Percentiles rank a stretch among this genome's conserved stretches.
Evolutionary conservation across 2,888 invertebrate genomes (phyloP).

Genomic region (Brenthis hecate): DNA sequence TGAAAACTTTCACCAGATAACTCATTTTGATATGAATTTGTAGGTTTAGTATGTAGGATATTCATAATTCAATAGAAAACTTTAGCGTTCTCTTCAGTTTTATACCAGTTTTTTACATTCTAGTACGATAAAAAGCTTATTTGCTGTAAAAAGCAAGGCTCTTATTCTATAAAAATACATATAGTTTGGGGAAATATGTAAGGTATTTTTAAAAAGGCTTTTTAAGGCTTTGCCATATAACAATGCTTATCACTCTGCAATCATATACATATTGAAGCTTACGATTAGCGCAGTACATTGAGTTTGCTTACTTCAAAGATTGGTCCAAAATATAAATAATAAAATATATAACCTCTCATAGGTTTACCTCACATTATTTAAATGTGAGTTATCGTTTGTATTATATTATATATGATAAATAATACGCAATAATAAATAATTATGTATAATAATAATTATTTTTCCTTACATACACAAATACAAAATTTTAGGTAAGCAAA

Average conservation of each 20-base stretch:
- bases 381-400: not conserved
- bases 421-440: too few relatives aligned
- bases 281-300: not conserved
- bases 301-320: constrained; percentile 20
- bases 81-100: not conserved
- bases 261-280: constrained; percentile 13
- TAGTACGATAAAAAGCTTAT: constrained; percentile 6
- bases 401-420: not conserved
- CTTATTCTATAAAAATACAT: not conserved
- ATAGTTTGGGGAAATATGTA: constrained; percentile 1
- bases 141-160: not conserved
- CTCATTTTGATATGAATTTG: not conserved
- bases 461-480: not conserved
- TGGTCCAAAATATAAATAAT: constrained; percentile 1
- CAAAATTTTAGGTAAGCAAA: constrained; percentile 15
- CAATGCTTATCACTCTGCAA: constrained; percentile 25
- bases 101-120: not conserved
- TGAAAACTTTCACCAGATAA: not conserved
- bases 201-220: not conserved
- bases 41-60: not conserved
- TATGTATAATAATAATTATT: not conserved
- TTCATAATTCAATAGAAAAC: not conserved
- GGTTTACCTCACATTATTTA: too few relatives aligned
- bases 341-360: not conserved
- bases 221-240: constrained; percentile 19